Base-by-base conservation (phyloP, 2,113 vertebrate species). In the Hippocampus comes region DNA sequence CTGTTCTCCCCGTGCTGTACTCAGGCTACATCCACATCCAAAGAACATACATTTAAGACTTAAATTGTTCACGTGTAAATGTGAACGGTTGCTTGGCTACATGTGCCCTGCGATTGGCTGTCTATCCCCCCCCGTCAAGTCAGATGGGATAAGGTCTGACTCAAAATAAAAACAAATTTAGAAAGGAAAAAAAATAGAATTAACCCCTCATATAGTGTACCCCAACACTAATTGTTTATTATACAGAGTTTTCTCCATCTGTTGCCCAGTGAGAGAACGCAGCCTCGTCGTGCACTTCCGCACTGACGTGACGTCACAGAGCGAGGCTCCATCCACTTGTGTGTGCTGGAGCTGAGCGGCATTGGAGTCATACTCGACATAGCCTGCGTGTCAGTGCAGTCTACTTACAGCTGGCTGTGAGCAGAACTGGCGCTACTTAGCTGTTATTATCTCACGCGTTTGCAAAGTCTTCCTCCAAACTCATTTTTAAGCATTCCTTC, bases 331-430 rank as follows among this genome's bases (percentile, higher is more conserved):
- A 48, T 66, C 64, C 64, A 66, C 64, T 66, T 66, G n/a, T 48
- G 43, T 66, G 68, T 41, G 53, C 53, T 18, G 20, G 68, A 38
- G 34, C 8, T 66, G 42, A 84, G 89, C 82, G 73, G 78, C 92
- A 68, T 55, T 68, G 27, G 34, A 41, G 20, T 91, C 94, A 94
- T 91, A 93, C 89, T 93, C 76, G 79, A 93, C 94, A 90, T 86
- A 93, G 93, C 92, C 93, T 90, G 94, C 94, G 92, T 94, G 95
- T 95, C 94, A 93, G 94, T 86, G 91, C 94, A 90, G 94, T 92
- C 86, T 81, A 90, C 95, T 94, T 93, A 94, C 96, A 94, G 96
- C 95, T 90, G 92, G 95, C 95, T 95, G 95, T 93, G 95, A 95
- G 95, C 89, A 88, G 73, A 84, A 87, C 91, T 91, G 81, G 89